phyloP scores from a whole-genome alignment of 2,888 invertebrate genomes.

The Entomobrya proxima region DNA sequence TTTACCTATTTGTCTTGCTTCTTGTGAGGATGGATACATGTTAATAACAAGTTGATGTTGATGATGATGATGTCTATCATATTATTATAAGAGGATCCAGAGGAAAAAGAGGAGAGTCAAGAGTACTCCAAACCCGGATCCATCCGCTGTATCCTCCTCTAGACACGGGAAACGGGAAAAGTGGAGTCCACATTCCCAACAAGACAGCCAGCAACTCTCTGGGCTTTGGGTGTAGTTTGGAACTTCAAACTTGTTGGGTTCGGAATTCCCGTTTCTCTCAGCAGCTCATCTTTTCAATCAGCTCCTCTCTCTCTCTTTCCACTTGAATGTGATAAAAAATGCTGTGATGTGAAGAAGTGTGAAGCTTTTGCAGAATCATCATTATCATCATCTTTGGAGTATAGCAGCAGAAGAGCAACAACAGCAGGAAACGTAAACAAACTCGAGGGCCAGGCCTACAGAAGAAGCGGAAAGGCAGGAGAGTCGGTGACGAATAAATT shows the following conservation, averaged over 20 bases:
- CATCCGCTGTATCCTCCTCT: background rate
- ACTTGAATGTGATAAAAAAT: background rate
- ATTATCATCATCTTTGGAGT: too few species aligned
- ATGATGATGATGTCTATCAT: too few species aligned
- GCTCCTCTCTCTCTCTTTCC: background rate
- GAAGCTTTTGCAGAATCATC: background rate
- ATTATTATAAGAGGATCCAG: background rate
- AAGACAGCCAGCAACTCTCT: background rate
- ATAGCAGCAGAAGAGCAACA: background rate
- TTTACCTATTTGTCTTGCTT: too few species aligned
- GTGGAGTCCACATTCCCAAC: background rate
- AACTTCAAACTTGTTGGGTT: conserved; percentile 47
- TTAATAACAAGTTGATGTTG: too few species aligned
- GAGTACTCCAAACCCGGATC: background rate
- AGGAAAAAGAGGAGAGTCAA: background rate
- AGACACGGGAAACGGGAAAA: background rate
- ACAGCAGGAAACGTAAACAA: conserved; percentile 15
- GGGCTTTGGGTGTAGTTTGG: conserved; percentile 47
- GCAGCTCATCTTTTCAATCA: background rate
- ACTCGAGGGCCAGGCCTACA: too few species aligned
- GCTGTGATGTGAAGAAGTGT: background rate
- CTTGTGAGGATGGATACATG: too few species aligned
- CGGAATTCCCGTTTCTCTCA: background rate
- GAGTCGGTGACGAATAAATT: too few species aligned
- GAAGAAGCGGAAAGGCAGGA: too few species aligned